A percentile compares a stretch with the other conserved stretches of the same genome.
phyloP scores from a whole-genome alignment of 53 echinoderm and acorn worm genomes.

The Holothuria leucospilota region DNA sequence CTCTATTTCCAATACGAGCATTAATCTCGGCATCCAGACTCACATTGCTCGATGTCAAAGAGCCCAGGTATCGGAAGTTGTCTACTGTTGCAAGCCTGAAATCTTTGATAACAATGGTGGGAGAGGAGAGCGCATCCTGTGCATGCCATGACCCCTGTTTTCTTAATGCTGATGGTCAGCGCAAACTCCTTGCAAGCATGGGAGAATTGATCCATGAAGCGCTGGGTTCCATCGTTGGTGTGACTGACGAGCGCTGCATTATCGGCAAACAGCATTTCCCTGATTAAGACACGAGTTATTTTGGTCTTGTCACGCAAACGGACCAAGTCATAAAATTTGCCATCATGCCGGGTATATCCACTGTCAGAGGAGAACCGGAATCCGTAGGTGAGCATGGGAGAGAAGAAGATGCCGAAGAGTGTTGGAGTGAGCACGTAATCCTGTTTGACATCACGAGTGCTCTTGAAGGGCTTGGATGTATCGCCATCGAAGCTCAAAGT shows the following conservation, averaged over 20 bases:
- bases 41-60: no score
- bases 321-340: constrained; percentile 54
- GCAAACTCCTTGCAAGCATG: no score
- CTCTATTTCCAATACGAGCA: constrained; percentile 53
- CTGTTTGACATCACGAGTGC: constrained; percentile 66
- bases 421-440: constrained; percentile 74
- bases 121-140: constrained; percentile 21
- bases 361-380: constrained; percentile 49
- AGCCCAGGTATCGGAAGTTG: no score
- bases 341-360: constrained; percentile 58
- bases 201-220: constrained; percentile 58
- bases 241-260: no score
- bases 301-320: constrained; percentile 59
- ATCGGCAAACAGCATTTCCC: constrained; percentile 69
- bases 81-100: constrained; percentile 3
- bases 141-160: constrained; percentile 60
- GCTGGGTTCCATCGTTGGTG: constrained; percentile 49
- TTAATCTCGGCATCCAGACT: no score
- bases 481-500: constrained; percentile 43
- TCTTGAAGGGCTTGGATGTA: no score
- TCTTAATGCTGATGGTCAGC: no score
- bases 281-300: constrained; percentile 33
- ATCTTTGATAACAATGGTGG: constrained; percentile 51
- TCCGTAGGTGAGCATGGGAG: constrained; percentile 53
- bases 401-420: constrained; percentile 73